Evolutionary conservation across 2,113 vertebrate genomes (phyloP), one percentile per base, ranked within the genome.

Genomic region (Gila orcuttii): DNA sequence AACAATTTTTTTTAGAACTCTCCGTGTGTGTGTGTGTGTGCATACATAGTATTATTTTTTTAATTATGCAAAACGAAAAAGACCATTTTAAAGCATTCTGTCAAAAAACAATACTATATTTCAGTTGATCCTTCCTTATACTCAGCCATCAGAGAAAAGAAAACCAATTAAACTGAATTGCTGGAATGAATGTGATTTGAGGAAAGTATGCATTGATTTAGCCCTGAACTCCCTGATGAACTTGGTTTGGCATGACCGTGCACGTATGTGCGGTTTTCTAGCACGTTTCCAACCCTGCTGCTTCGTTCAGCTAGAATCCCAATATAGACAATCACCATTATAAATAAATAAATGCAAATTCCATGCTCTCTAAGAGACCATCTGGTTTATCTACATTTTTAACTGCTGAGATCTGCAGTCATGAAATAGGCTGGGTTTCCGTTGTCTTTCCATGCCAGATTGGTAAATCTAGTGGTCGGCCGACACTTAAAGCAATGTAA

Each of bases 321-420:
- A 88, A 92, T 88, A 78, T 87, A 91, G 90, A 94, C 93, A 92
- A 95, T 95, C 93, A 92, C 92, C 84, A 88, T 94, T 93, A 90
- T 89, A 93, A 91, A 93, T 89, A 92, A 92, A 91, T 93, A 84
- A 90, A 93, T 93, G 91, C 90, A 93, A 93, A 94, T 92, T 93
- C 93, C 86, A 87, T 85, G 87, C 88, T 89, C 90, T 91, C 90
- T 89, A 31, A 52, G 69, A 88, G 82, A 74, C 78, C 94, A 93
- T 94, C 93, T 94, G 93, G 92, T 95, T 93, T 94, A 94, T 93
- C 91, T 86, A 93, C 93, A 90, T 87, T 90, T 87, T 86, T 62
- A 76, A 88, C 55, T 64, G 88, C 85, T 85, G 73, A 88, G 79
- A 89, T 89, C 81, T 89, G 89, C 89, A 92, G 84, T 86, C 90